Percentiles rank a stretch among this genome's conserved stretches.
Evolutionary conservation across 2,797 vertebrate species (phyloP).

Genomic region (Pseudomugil gertrudae): DNA sequence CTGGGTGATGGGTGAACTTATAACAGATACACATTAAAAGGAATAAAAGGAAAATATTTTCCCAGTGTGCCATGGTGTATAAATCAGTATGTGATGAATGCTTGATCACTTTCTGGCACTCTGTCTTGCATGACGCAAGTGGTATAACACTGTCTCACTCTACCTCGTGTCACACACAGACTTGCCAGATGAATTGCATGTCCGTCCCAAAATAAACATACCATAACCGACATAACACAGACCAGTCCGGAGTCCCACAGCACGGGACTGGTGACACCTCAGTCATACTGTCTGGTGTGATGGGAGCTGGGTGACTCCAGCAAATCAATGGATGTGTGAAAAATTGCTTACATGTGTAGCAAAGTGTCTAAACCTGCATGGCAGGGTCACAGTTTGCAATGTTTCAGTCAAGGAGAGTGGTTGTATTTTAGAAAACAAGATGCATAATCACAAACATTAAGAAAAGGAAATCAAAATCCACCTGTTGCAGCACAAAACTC

Average conservation of each 20-base stretch:
- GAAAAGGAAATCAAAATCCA: too few relatives aligned
- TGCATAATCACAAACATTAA: too few relatives aligned
- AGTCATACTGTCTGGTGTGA: conserved; percentile 33
- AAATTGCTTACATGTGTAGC: conserved; percentile 18
- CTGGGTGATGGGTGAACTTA: too few relatives aligned
- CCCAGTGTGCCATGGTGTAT: conserved; percentile 1
- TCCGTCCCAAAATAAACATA: conserved; percentile 53
- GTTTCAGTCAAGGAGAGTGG: conserved; percentile 14
- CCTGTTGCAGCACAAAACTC: too few relatives aligned
- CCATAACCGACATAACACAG: conserved; percentile 46
- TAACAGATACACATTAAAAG: background rate
- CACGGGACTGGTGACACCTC: conserved; percentile 22
- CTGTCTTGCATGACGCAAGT: conserved; percentile 38
- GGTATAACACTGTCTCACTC: conserved; percentile 45
- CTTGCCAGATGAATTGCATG: conserved; percentile 52
- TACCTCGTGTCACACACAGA: conserved; percentile 37
- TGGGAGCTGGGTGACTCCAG: conserved; percentile 22
- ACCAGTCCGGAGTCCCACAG: conserved; percentile 33
- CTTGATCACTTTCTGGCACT: conserved; percentile 31
- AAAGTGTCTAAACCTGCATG: conserved; percentile 27
- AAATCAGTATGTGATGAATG: conserved; percentile 35
- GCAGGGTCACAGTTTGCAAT: conserved; percentile 15
- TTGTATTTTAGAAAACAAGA: background rate
- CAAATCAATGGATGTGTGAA: conserved; percentile 33
- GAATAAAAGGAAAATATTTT: conserved; percentile 5